Evolutionary conservation across 2,888 invertebrate genomes (phyloP).

Genomic region (Philopedon plagiatum): DNA sequence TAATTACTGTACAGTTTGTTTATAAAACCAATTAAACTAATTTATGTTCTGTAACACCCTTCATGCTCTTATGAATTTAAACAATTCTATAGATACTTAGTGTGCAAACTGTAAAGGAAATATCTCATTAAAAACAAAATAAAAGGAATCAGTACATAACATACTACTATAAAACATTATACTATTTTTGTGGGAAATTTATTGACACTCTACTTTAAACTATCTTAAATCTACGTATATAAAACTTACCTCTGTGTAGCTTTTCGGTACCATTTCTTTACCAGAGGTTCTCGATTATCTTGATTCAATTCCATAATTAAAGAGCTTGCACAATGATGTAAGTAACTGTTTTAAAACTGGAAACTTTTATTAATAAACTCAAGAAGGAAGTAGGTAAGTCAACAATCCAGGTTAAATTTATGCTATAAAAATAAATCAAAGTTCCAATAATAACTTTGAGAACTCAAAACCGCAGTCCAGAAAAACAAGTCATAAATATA

Average conservation of each 20-base stretch:
- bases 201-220: too few relatives aligned
- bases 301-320: conserved; percentile 9
- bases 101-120: too few relatives aligned
- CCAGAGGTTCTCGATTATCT: conserved; percentile 54
- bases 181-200: too few relatives aligned
- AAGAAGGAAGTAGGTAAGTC: too few relatives aligned
- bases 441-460: conserved; percentile 35
- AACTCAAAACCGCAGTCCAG: conserved; percentile 12
- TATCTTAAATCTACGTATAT: not conserved
- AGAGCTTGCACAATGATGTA: not conserved
- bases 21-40: too few relatives aligned
- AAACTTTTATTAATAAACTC: not conserved
- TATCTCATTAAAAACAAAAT: too few relatives aligned
- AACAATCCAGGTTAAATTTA: conserved; percentile 13
- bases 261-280: conserved; percentile 72
- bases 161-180: too few relatives aligned
- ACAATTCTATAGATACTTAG: too few relatives aligned
- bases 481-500: not conserved
- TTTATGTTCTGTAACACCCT: too few relatives aligned
- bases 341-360: not conserved
- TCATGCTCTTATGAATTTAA: too few relatives aligned
- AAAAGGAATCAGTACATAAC: too few relatives aligned
- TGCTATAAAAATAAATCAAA: conserved; percentile 37
- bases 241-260: conserved; percentile 72
- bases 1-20: too few relatives aligned